These are phyloP conservation scores for Epicauta chinensis DNA, from an alignment of 1,140 invertebrate species.

Conservation along the genomic window DNA sequence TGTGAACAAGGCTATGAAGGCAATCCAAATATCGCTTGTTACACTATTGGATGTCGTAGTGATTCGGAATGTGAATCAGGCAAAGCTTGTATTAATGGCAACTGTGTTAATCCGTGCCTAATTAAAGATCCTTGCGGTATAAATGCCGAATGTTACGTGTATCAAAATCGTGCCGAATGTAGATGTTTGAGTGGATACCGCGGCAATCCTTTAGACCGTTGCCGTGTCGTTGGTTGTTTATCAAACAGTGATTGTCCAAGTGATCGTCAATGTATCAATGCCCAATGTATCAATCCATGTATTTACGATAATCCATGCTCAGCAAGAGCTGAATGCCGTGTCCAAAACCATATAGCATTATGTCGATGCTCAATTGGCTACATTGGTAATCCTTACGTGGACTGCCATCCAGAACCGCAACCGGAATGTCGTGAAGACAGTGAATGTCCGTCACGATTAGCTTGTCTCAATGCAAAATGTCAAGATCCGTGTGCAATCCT, in stretches of 20 bases:
- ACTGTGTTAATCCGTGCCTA: slow-evolving; percentile 79
- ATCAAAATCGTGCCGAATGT: slow-evolving; percentile 69
- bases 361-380: slow-evolving; percentile 71
- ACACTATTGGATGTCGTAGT: slow-evolving; percentile 67
- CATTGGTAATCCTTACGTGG: slow-evolving; percentile 73
- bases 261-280: slow-evolving; percentile 77
- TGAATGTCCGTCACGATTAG: slow-evolving; percentile 71
- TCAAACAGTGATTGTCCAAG: slow-evolving; percentile 82
- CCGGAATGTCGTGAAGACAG: slow-evolving; percentile 73
- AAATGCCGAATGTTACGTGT: slow-evolving; percentile 77
- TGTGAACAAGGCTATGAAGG: slow-evolving; percentile 78
- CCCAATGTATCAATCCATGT: slow-evolving; percentile 82
- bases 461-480: slow-evolving; percentile 76
- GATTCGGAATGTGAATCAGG: slow-evolving; percentile 74
- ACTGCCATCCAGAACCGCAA: slow-evolving; percentile 62
- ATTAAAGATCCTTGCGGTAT: slow-evolving; percentile 70
- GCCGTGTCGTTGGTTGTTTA: slow-evolving; percentile 76
- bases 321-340: slow-evolving; percentile 66
- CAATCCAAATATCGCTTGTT: slow-evolving; percentile 74
- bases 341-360: slow-evolving; percentile 72
- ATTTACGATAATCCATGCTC: slow-evolving; percentile 72
- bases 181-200: slow-evolving; percentile 72
- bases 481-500: slow-evolving; percentile 73
- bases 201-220: slow-evolving; percentile 71
- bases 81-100: slow-evolving; percentile 75